Base-by-base conservation (phyloP, 1,140 invertebrate genomes). In the Drosophila setifemur region DNA sequence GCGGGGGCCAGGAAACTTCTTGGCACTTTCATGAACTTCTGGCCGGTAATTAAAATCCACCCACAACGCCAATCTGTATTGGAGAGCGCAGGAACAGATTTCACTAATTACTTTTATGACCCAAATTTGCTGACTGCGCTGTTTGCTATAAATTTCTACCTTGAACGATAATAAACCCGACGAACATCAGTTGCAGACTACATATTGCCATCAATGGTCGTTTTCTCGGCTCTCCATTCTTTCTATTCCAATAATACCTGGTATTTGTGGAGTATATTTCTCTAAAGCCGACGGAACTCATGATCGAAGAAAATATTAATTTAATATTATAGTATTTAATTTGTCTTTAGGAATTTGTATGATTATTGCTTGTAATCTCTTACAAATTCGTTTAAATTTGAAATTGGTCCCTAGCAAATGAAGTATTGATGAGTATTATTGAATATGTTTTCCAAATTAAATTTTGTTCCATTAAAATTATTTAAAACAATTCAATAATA, bases 41-140 rank as follows among this genome's bases (percentile, higher is more conserved):
- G 69, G 40, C 35, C 33, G 49, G 60, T 73, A 72, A 58, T 71
- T 70, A 71, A 71, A 71, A 49, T 71, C 66, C 67, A 47, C 69
- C 53, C 52, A 49, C 53, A 72, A 63, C 64, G 43, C 57, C 57
- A 64, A 64, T 64, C 57, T 64, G 50, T 54, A 72, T 39, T 58
- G 52, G 52, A 23, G 49, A 52, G 35, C 23, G 26, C 52, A 39
- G 48, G 50, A 71, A 64, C 81, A 85, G 79, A 79, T 81, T 85
- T 75, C 39, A 57, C 71, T 85, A 85, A 85, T 85, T 85, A 85
- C 75, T 85, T 85, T 85, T 86, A 85, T 85, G 79, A 85, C 79
- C 79, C 75, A 86, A 64, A 85, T 85, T 85, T 75, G 71, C 39
- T 57, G 60, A 70, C 78, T 77, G 78, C 61, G 55, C 67, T 48